Percentiles rank a stretch among this genome's conserved stretches.
Evolutionary conservation across 2,113 vertebrate species (phyloP).

Genomic region (Castor canadensis): DNA sequence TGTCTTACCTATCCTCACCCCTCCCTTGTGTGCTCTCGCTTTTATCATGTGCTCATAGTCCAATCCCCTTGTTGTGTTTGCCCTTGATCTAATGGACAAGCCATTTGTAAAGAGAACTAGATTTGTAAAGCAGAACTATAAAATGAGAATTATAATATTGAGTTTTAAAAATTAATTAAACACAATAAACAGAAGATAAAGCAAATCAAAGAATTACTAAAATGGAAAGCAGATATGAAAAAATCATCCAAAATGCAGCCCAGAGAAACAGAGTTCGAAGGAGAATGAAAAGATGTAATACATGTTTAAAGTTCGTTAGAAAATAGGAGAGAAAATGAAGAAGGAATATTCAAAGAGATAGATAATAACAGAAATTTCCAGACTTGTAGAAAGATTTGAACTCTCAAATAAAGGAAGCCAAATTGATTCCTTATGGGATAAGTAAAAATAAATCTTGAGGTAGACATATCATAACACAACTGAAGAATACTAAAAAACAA

Average conservation of each 20-base stretch:
- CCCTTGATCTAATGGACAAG: too few species aligned
- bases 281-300: not conserved
- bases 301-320: not conserved
- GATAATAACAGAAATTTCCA: not conserved
- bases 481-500: not conserved
- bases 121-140: not conserved
- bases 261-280: not conserved
- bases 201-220: not conserved
- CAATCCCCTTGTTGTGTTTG: too few species aligned
- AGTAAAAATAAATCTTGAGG: not conserved
- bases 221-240: not conserved
- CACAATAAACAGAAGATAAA: not conserved
- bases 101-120: not conserved
- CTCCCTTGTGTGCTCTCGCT: too few species aligned
- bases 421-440: not conserved
- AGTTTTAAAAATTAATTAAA: not conserved
- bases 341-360: not conserved
- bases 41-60: too few species aligned
- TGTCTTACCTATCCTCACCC: too few species aligned
- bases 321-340: not conserved
- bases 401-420: not conserved
- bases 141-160: slow-evolving; percentile 15
- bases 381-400: not conserved
- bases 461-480: not conserved
- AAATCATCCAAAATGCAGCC: not conserved